Evolutionary conservation across 1,140 invertebrate species (phyloP), one percentile per base, ranked within the genome.

Genomic region (Pogonomyrmex barbatus): DNA sequence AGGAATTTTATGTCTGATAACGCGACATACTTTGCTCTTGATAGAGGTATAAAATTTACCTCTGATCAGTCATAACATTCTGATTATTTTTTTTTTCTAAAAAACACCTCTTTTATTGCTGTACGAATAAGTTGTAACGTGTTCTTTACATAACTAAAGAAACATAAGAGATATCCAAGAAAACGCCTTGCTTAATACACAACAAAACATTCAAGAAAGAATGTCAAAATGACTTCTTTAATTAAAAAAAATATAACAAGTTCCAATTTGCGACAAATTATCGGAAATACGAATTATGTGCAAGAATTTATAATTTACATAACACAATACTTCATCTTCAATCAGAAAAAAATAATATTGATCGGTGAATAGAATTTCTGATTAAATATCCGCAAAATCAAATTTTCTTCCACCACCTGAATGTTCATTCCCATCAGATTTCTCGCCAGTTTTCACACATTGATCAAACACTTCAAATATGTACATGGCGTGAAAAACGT

Each of bases 1-100:
- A 58, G n/a, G 39, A 58, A 76, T 58, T 58, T 77, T 77, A 77
- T 47, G 14, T 33, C 56, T 45, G 73, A 77, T 62, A 77, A 77
- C 73, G 56, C 56, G 39, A 77, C 54, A 30, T 45, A 60, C n/a
- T 76, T 60, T 33, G 39, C 39, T 30, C 39, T 33, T 76, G 39
- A 76, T 76, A 60, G 56, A 77, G 54, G 0, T 33, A 76, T 77
- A 60, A 77, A 77, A 60, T 14, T 17, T 33, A 36, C 24, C 4
- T 60, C 4, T 60, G 39, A 45, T 62, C 73, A 4, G 8, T 47
- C 30, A 14, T 71, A n/a, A 12, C 56, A 54, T 60, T 60, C 39
- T 8, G 42, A 24, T 24, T 0, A 0, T 30, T 77, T 60, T 45
- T 45, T 24, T 33, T 45, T 12, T 73, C 2, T 12, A 14, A 75